These are phyloP conservation scores for Cololabis saira DNA, from an alignment of 2,113 vertebrate species.

Conservation along the genomic window DNA sequence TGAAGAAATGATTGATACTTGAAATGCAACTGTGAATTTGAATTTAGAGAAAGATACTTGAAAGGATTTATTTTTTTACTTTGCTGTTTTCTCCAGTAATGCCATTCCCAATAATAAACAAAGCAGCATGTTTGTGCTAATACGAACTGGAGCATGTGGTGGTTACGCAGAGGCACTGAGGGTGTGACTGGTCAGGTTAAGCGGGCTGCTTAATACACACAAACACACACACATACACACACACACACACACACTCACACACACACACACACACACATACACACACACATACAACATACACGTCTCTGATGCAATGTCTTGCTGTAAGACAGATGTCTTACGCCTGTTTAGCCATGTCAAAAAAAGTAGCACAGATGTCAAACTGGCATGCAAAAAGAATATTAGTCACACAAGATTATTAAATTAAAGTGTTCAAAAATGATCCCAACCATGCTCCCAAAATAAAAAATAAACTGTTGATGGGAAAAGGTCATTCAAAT, in stretches of 20 bases:
- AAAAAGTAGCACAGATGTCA: background rate
- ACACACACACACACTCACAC: slow-evolving; percentile 24
- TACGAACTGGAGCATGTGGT: slow-evolving; percentile 65
- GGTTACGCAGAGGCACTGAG: slow-evolving; percentile 75
- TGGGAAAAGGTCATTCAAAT: background rate
- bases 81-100: slow-evolving; percentile 82
- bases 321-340: slow-evolving; percentile 12
- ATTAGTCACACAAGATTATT: slow-evolving; percentile 36
- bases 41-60: slow-evolving; percentile 3
- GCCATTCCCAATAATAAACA: slow-evolving; percentile 81
- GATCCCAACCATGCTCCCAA: slow-evolving; percentile 19
- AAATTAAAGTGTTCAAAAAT: slow-evolving; percentile 5
- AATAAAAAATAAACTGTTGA: slow-evolving; percentile 6
- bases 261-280: too few species aligned
- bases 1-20: background rate
- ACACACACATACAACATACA: slow-evolving; percentile 14
- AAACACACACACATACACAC: slow-evolving; percentile 21
- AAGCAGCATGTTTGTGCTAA: slow-evolving; percentile 77
- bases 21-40: background rate
- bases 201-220: slow-evolving; percentile 56
- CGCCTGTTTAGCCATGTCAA: slow-evolving; percentile 39
- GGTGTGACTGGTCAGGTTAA: slow-evolving; percentile 63
- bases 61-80: background rate
- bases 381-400: slow-evolving; percentile 21
- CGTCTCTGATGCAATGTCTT: slow-evolving; percentile 9